These are phyloP conservation scores for Drosophila equinoxialis DNA, from an alignment of 1,140 invertebrate species.

Conservation along the genomic window DNA sequence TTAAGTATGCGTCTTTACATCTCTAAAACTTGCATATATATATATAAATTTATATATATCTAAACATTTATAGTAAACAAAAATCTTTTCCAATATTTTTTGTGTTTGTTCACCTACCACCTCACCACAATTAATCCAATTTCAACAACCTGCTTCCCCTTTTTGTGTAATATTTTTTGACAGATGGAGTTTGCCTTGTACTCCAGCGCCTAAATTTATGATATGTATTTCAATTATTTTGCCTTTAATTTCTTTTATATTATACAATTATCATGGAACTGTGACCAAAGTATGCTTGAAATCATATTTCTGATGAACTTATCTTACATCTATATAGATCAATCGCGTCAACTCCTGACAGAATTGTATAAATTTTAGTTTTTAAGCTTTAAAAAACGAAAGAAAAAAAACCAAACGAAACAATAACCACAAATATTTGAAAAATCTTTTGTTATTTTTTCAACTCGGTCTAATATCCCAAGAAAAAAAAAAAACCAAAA, in stretches of 20 bases:
- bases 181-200: constrained; percentile 45
- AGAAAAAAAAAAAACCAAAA: neutral
- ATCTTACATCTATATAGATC: constrained; percentile 53
- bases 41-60: constrained; percentile 3
- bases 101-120: constrained; percentile 58
- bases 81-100: constrained; percentile 33
- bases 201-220: constrained; percentile 41
- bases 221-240: constrained; percentile 46
- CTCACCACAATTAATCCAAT: constrained; percentile 16
- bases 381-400: constrained; percentile 36
- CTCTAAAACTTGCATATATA: constrained; percentile 7
- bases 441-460: constrained; percentile 54
- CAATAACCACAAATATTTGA: constrained; percentile 34
- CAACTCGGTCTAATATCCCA: constrained; percentile 17
- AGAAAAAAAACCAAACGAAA: constrained; percentile 23
- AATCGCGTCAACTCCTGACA: constrained; percentile 32
- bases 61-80: constrained; percentile 16
- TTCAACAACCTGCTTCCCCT: constrained; percentile 47
- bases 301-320: constrained; percentile 54
- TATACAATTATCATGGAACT: constrained; percentile 50
- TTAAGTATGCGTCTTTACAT: constrained; percentile 66
- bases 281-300: constrained; percentile 57
- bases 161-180: constrained; percentile 70
- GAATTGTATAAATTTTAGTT: constrained; percentile 70
- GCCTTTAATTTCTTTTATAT: constrained; percentile 31